Conservation (phyloP, 35 echinoderm and acorn worm species). For the Lytechinus variegatus region DNA sequence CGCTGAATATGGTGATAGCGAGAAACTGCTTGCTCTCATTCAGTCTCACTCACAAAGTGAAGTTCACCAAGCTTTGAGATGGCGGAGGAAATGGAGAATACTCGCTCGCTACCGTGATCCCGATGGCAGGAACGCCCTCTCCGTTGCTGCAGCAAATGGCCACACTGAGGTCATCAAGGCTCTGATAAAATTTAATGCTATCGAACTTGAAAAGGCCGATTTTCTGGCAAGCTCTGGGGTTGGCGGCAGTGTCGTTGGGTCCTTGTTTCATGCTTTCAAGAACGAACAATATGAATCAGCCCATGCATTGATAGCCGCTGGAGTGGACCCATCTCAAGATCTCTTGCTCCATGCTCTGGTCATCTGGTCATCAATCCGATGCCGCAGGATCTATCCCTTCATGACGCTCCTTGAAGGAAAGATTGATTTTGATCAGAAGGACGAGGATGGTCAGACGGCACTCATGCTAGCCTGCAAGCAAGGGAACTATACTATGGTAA, state of each 20-base stretch:
- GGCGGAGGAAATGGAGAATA: constrained; percentile 14
- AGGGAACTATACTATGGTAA: not conserved
- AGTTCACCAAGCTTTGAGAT: constrained; percentile 11
- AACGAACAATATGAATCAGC: constrained; percentile 22
- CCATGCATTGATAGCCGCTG: not conserved
- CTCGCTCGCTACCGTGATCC: not conserved
- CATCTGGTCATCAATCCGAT: not conserved
- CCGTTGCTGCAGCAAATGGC: constrained; percentile 38
- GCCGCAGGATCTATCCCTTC: not conserved
- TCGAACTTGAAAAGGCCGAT: not conserved
- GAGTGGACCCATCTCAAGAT: not conserved
- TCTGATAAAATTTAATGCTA: not conserved
- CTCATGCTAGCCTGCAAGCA: constrained; percentile 24
- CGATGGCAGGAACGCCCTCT: constrained; percentile 44
- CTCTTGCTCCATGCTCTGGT: constrained; percentile 15
- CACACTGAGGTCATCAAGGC: not conserved
- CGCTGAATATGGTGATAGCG: not conserved
- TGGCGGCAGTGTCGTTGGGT: not conserved
- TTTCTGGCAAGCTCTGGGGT: not conserved
- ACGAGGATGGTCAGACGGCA: constrained; percentile 5
- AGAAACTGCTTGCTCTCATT: not conserved
- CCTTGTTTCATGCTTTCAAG: constrained; percentile 36
- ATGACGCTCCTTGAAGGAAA: not conserved
- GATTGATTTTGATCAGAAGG: constrained; percentile 6
- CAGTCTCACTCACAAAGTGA: not conserved